Conservation (phyloP, 1,140 invertebrate genomes). For the Camponotus vicinus region DNA sequence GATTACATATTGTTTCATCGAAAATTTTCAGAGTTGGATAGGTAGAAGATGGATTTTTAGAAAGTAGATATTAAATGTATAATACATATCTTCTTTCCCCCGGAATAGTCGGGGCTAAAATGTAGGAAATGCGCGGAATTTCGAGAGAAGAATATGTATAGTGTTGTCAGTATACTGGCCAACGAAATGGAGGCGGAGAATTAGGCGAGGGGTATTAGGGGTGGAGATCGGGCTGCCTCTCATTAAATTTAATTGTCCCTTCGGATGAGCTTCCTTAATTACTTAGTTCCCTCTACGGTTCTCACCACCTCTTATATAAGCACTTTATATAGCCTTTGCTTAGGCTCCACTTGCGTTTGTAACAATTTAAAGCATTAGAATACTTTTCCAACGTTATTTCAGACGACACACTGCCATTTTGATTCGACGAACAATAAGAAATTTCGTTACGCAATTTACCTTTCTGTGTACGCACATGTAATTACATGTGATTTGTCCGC, state of each 20-base stretch:
- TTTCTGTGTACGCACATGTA: not conserved
- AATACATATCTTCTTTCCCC: not conserved
- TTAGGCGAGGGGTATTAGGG: conserved; percentile 66
- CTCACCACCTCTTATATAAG: conserved; percentile 11
- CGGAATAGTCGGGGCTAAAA: conserved; percentile 43
- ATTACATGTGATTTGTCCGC: not conserved
- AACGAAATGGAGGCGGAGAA: conserved; percentile 39
- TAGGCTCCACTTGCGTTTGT: not conserved
- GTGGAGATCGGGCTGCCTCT: conserved; percentile 79
- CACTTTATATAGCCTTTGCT: conserved; percentile 50
- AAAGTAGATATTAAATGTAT: conserved; percentile 51
- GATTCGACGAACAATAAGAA: not conserved
- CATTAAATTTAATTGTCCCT: conserved; percentile 85
- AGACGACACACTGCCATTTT: not conserved
- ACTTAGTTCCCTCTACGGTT: conserved; percentile 74
- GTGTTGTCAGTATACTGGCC: not conserved
- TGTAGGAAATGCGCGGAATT: conserved; percentile 34
- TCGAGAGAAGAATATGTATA: conserved; percentile 25
- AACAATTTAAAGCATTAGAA: not conserved
- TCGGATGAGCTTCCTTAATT: conserved; percentile 84
- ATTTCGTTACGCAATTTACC: not conserved
- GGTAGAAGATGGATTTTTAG: conserved; percentile 35
- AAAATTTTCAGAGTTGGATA: conserved; percentile 7
- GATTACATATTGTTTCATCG: not conserved
- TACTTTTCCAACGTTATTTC: not conserved